phyloP scores from a whole-genome alignment of 2,797 vertebrate genomes.

The Onychomys arenicola region DNA sequence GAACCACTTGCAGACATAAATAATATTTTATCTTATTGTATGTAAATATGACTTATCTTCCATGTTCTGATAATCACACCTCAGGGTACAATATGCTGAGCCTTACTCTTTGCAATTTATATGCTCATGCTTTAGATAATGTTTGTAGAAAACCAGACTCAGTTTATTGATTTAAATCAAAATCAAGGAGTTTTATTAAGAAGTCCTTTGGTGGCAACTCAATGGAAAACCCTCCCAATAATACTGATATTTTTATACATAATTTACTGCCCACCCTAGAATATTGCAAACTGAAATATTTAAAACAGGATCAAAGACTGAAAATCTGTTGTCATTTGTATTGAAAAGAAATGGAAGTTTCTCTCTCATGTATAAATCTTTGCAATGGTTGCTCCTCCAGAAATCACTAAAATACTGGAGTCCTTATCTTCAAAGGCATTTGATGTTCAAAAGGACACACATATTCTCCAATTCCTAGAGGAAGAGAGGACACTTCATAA shows the following conservation, averaged over 20 bases:
- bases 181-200: constrained; percentile 83
- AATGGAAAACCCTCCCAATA: constrained; percentile 82
- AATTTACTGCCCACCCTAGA: constrained; percentile 62
- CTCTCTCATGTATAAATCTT: neutral
- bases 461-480: neutral
- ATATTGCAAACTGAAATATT: constrained; percentile 68
- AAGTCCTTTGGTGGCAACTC: constrained; percentile 79
- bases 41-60: constrained; percentile 17
- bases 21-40: constrained; percentile 4
- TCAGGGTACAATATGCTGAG: neutral
- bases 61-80: neutral
- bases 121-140: constrained; percentile 5
- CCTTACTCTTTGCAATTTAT: neutral
- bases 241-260: constrained; percentile 82
- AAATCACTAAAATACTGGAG: neutral
- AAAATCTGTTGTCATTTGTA: constrained; percentile 41
- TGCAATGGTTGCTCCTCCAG: neutral
- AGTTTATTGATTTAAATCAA: constrained; percentile 79
- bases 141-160: constrained; percentile 46
- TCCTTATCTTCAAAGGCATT: constrained; percentile 22
- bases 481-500: neutral
- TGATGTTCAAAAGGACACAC: constrained; percentile 4
- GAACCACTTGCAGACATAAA: neutral
- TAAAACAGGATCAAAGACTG: neutral
- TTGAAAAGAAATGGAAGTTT: neutral